These are phyloP conservation scores for Palloptera scutellata DNA, from an alignment of 2,888 invertebrate genomes.

Conservation along the genomic window DNA sequence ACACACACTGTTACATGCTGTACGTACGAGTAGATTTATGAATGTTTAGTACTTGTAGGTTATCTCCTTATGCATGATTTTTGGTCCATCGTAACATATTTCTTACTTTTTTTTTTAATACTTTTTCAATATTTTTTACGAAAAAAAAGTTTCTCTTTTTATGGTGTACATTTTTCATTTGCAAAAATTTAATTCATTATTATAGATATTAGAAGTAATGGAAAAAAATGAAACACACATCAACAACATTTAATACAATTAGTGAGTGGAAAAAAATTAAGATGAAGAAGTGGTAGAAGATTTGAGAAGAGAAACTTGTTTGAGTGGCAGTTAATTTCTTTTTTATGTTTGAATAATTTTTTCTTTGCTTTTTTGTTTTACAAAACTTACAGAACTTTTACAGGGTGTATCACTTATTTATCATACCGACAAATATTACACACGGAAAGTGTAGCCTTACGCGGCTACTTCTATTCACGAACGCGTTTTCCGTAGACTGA, in stretches of 20 bases:
- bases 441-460: constrained; percentile 64
- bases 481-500: constrained; percentile 66
- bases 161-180: constrained; percentile 16
- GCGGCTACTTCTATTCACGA: constrained; percentile 65
- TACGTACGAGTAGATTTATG: constrained; percentile 22
- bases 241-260: constrained; percentile 29
- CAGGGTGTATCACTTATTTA: constrained; percentile 66
- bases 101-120: no score
- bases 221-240: constrained; percentile 20
- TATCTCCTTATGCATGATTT: neutral
- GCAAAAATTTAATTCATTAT: no score
- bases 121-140: no score
- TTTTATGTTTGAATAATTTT: constrained; percentile 39
- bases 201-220: no score
- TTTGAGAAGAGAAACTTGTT: constrained; percentile 34
- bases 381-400: constrained; percentile 65
- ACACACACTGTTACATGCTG: constrained; percentile 1
- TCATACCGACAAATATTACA: constrained; percentile 66
- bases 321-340: constrained; percentile 36
- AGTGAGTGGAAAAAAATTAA: constrained; percentile 36
- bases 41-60: neutral
- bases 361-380: constrained; percentile 4
- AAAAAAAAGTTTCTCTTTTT: constrained; percentile 8
- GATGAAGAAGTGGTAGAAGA: constrained; percentile 23
- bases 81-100: constrained; percentile 4